phyloP scores from a whole-genome alignment of 1,140 invertebrate species.

The Plodia interpunctella region DNA sequence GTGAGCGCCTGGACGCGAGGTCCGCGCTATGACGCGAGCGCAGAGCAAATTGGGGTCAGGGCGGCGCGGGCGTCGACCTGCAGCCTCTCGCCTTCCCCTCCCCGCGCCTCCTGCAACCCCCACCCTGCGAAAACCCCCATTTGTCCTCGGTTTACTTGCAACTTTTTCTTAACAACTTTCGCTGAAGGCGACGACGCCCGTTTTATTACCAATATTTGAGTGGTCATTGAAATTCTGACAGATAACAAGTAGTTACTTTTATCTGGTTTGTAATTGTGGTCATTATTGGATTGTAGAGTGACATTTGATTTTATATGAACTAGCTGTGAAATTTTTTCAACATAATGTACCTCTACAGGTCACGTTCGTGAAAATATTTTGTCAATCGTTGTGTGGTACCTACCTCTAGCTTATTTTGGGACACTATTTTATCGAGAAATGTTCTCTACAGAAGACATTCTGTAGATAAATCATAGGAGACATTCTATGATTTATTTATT shows the following conservation, averaged over 20 bases:
- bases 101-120: conserved; percentile 22
- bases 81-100: conserved; percentile 39
- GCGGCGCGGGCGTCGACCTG: conserved; percentile 70
- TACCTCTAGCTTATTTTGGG: too few relatives aligned
- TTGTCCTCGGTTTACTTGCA: conserved; percentile 19
- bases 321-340: too few relatives aligned
- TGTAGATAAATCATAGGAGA: too few relatives aligned
- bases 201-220: conserved; percentile 24
- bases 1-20: conserved; percentile 55
- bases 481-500: too few relatives aligned
- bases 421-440: too few relatives aligned
- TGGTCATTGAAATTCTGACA: conserved; percentile 25
- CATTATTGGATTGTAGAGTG: neutral
- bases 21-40: conserved; percentile 59
- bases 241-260: conserved; percentile 12
- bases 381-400: too few relatives aligned
- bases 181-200: conserved; percentile 30
- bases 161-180: conserved; percentile 38
- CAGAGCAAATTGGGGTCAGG: conserved; percentile 69
- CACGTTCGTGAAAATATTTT: too few relatives aligned
- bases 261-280: conserved; percentile 23
- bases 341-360: too few relatives aligned
- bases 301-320: too few relatives aligned
- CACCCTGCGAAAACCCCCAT: conserved; percentile 23
- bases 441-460: too few relatives aligned